Evolutionary conservation across 2,888 invertebrate genomes (phyloP).

Genomic region (Luperina nickerlii): DNA sequence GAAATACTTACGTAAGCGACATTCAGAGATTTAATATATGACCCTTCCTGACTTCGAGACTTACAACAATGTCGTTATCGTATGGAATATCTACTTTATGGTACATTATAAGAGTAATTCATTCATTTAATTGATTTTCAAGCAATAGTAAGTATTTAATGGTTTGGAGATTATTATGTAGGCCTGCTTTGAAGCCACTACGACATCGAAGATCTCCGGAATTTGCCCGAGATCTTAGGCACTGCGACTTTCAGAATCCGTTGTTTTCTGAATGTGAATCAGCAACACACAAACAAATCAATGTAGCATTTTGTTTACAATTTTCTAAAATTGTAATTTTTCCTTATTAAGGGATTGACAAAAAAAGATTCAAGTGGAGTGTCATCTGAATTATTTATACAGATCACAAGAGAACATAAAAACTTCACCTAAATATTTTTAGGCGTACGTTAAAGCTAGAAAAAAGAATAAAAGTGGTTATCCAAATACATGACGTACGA

Average conservation of each 20-base stretch:
- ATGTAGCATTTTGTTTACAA: not conserved
- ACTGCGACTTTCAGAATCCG: not conserved
- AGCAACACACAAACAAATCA: not conserved
- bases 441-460: too few species aligned
- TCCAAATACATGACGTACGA: too few species aligned
- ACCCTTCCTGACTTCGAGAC: not conserved
- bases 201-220: not conserved
- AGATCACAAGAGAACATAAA: too few species aligned
- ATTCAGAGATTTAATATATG: constrained; percentile 33
- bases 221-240: not conserved
- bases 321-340: not conserved
- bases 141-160: not conserved
- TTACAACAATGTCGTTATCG: constrained; percentile 1
- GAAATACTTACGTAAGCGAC: constrained; percentile 12
- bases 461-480: too few species aligned
- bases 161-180: not conserved
- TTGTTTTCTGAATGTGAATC: not conserved
- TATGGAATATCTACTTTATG: not conserved
- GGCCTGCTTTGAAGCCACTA: not conserved
- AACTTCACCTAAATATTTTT: too few species aligned
- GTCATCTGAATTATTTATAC: too few species aligned
- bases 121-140: not conserved
- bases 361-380: too few species aligned
- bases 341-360: too few species aligned
- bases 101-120: constrained; percentile 1